Base-by-base conservation (phyloP, 2,888 invertebrate species). In the Lasioglossum marginatum region DNA sequence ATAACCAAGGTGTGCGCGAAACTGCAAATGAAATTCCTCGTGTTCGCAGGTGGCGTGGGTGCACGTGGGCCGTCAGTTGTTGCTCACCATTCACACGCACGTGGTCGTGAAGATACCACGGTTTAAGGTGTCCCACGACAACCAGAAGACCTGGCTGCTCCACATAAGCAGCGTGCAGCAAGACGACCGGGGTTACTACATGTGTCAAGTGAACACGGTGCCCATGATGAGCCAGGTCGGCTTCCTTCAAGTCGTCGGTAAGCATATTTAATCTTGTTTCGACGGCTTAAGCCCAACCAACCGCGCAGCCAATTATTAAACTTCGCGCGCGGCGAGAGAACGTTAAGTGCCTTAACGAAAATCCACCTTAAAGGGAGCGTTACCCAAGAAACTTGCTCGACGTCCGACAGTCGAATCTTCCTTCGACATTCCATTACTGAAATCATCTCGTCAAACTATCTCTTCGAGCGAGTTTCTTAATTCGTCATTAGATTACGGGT, bases 211-310 rank as follows among this genome's bases (percentile, higher is more conserved):
- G 91, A 99, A 99, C 95, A 98, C 98, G 74, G 98, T 98, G 95
- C 99, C 99, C 0, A 98, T 98, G 98, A 98, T 98, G 94, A 98
- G 98, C 94, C 98, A 98, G 96, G 98, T 98, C 60, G 99, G 99
- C 83, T 98, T 98, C 95, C 96, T 99, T 68, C 98, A 98, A 96
- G 98, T 99, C 86, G 98, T 98, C 63, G 98, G 99, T 98, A 95
- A 97, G 98, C 60, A 79, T 70, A 66, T 79, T 81, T 80, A 79
- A 84, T 84, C 77, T 74, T 82, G 77, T 84, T 84, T 60, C 83
- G 12, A 16, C 57, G 57, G 77, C 77, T 82, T 60, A 60, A 34
- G 66, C 8, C 66, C 23, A 4, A 27, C 81, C 72, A 27, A 34
- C 79, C 48, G 52, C 68, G 77, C 66, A 23, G 19, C 37, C 27